Percentiles rank a stretch among this genome's conserved stretches.
These are phyloP conservation scores for Polyploca ridens DNA, from an alignment of 2,888 invertebrate genomes.

Conservation along the genomic window DNA sequence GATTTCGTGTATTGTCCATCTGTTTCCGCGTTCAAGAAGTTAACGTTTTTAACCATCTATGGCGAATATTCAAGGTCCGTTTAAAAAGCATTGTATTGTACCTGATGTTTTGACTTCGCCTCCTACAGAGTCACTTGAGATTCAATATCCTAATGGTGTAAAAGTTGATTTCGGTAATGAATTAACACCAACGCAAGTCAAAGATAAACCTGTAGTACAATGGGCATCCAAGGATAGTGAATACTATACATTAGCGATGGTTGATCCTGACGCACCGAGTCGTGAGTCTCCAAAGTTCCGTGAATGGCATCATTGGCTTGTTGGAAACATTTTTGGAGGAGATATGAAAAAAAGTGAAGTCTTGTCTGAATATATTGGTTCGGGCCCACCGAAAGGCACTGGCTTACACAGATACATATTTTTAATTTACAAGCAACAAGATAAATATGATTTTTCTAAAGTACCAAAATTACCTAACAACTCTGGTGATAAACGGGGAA, in stretches of 20 bases:
- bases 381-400: conserved; percentile 89
- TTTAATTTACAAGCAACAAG: conserved; percentile 86
- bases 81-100: conserved; percentile 83
- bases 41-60: conserved; percentile 31
- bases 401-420: conserved; percentile 90
- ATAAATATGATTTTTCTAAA: conserved; percentile 73
- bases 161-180: conserved; percentile 86
- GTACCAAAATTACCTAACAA: conserved; percentile 67
- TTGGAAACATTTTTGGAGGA: conserved; percentile 88
- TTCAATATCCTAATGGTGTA: conserved; percentile 79
- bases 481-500: conserved; percentile 81
- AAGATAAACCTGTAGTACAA: conserved; percentile 86
- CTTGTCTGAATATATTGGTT: conserved; percentile 86
- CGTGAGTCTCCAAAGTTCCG: conserved; percentile 87
- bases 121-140: conserved; percentile 79
- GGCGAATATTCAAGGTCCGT: conserved; percentile 59
- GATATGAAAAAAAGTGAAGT: conserved; percentile 86
- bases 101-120: conserved; percentile 87
- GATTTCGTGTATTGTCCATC: too few species aligned
- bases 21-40: background rate
- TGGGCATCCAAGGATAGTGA: conserved; percentile 85
- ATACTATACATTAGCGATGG: conserved; percentile 87
- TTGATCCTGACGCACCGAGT: conserved; percentile 92
- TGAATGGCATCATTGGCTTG: conserved; percentile 92
- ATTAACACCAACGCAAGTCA: conserved; percentile 89